Evolutionary conservation across 2,797 vertebrate species (phyloP).

Genomic region (Sylvilagus floridanus): DNA sequence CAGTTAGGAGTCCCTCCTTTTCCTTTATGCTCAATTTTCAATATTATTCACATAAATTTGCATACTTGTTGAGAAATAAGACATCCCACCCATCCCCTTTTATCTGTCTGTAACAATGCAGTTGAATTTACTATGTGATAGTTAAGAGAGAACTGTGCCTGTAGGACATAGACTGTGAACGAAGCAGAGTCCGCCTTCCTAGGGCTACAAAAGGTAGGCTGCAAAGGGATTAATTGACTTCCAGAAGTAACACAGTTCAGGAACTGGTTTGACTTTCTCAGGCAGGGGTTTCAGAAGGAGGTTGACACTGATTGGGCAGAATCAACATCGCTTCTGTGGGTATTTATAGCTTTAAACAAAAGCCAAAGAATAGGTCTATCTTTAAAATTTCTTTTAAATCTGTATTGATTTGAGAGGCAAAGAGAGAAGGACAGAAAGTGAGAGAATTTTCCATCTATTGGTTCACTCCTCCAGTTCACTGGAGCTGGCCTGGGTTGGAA

Average conservation of each 20-base stretch:
- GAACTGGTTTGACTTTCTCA: background rate
- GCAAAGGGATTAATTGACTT: no score
- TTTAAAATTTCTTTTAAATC: no score
- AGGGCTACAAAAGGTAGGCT: background rate
- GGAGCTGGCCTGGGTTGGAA: no score
- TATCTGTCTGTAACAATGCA: background rate
- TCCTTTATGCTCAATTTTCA: background rate
- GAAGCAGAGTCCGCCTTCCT: background rate
- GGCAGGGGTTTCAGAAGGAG: background rate
- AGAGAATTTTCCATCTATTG: no score
- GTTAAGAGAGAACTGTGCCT: background rate
- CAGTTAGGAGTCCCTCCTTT: background rate
- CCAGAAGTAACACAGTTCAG: background rate
- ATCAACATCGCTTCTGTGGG: background rate
- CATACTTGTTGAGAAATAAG: background rate
- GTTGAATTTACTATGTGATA: background rate
- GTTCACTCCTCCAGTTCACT: no score
- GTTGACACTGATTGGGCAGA: background rate
- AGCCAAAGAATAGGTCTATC: background rate
- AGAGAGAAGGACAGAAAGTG: no score
- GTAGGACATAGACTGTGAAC: background rate
- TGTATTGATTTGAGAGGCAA: no score
- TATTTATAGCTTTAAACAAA: background rate
- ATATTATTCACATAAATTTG: background rate
- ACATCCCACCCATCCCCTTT: rapidly evolving